Evolutionary conservation across 2,113 vertebrate species (phyloP).

Genomic region (Aegypius monachus): DNA sequence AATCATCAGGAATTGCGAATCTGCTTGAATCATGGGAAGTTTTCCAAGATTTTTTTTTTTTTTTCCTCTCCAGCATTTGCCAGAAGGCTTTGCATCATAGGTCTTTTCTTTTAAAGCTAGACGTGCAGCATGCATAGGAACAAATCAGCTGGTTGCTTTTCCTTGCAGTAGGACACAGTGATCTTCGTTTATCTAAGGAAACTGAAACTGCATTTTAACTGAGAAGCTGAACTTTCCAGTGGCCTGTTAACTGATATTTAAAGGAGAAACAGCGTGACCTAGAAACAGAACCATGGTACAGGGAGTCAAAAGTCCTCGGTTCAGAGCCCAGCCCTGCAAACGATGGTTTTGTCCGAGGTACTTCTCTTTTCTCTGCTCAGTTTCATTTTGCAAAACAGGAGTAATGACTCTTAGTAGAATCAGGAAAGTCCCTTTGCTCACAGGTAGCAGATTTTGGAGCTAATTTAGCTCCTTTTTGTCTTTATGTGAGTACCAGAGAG

Average conservation of each 20-base stretch:
- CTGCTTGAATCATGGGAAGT: conserved; percentile 23
- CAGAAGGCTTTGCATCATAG: conserved; percentile 15
- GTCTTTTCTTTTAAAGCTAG: neutral
- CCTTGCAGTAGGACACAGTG: neutral
- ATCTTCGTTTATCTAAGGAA: conserved; percentile 27
- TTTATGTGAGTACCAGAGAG: neutral
- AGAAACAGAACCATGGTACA: neutral
- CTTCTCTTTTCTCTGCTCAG: neutral
- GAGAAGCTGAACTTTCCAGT: neutral
- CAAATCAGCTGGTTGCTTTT: neutral
- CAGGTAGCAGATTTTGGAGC: neutral
- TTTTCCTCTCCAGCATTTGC: neutral
- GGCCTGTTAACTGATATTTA: neutral
- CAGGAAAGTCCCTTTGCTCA: neutral
- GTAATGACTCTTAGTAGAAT: neutral
- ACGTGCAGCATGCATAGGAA: neutral
- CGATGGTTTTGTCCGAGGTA: neutral
- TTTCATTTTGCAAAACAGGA: neutral
- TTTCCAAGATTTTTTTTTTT: conserved; percentile 4
- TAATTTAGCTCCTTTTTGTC: neutral
- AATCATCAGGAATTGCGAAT: conserved; percentile 30
- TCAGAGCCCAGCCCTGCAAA: neutral
- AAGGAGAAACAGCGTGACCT: neutral
- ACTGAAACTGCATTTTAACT: neutral
- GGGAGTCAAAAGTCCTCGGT: neutral